A percentile compares a stretch with the other conserved stretches of the same genome.
phyloP scores from a whole-genome alignment of 1,140 invertebrate species.

The Periplaneta americana region DNA sequence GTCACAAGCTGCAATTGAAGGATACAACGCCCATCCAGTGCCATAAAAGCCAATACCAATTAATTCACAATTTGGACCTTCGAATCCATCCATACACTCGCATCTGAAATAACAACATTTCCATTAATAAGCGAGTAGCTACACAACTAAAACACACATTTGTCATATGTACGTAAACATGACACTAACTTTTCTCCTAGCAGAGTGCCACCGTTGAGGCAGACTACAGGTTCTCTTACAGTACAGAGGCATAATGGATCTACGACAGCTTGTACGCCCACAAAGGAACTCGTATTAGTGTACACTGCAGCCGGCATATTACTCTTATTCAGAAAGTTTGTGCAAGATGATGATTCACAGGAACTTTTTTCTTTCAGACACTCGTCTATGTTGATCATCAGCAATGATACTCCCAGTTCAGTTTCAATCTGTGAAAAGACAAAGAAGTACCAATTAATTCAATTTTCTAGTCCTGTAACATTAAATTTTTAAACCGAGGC shows the following conservation, averaged over 20 bases:
- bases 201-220: conserved; percentile 67
- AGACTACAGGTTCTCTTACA: conserved; percentile 44
- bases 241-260: conserved; percentile 69
- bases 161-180: neutral
- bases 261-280: conserved; percentile 76
- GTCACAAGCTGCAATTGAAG: conserved; percentile 68
- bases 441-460: too few species aligned
- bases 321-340: conserved; percentile 62
- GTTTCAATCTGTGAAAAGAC: conserved; percentile 65
- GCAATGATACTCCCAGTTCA: conserved; percentile 62
- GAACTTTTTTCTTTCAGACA: conserved; percentile 69
- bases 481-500: too few species aligned
- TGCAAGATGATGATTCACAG: conserved; percentile 61
- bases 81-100: conserved; percentile 58
- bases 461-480: too few species aligned
- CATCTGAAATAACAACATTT: conserved; percentile 40
- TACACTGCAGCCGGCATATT: conserved; percentile 72
- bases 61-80: conserved; percentile 86
- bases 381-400: conserved; percentile 84
- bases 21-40: conserved; percentile 84
- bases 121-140: neutral
- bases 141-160: neutral
- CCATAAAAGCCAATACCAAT: conserved; percentile 81
- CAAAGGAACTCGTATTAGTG: conserved; percentile 84
- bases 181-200: conserved; percentile 34